Percentiles rank a stretch among this genome's conserved stretches.
Conservation (phyloP, 2,888 invertebrate genomes). For the Neoitamus cyanurus region DNA sequence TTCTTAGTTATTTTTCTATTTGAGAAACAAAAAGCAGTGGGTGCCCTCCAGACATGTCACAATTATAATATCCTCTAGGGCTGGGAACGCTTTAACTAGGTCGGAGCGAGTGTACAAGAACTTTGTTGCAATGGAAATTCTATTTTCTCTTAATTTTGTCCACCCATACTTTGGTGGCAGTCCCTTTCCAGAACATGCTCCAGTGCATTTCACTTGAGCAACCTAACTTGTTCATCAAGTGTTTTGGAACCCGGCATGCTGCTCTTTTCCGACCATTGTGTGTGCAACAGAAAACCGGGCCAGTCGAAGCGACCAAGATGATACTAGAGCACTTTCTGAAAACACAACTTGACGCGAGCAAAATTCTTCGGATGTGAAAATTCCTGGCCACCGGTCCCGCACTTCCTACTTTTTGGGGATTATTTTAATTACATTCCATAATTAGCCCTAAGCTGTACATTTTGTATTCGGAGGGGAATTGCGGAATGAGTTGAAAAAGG, state of each 20-base stretch:
- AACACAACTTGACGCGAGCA: slow-evolving; percentile 25
- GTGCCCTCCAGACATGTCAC: not conserved
- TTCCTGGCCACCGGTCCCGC: not conserved
- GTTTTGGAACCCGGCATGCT: not conserved
- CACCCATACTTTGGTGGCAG: not conserved
- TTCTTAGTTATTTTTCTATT: slow-evolving; percentile 8
- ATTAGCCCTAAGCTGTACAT: slow-evolving; percentile 38
- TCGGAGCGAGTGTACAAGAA: slow-evolving; percentile 6
- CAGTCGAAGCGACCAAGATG: too few relatives aligned
- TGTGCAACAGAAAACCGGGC: not conserved
- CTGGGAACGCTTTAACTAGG: not conserved
- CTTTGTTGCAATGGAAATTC: slow-evolving; percentile 18
- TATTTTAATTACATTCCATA: slow-evolving; percentile 43
- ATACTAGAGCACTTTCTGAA: slow-evolving; percentile 12
- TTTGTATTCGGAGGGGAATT: not conserved
- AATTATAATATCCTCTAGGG: not conserved
- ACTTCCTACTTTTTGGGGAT: not conserved
- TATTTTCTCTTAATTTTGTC: slow-evolving; percentile 28
- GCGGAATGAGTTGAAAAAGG: not conserved
- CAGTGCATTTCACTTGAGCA: slow-evolving; percentile 5
- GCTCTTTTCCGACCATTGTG: not conserved
- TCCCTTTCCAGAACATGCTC: not conserved
- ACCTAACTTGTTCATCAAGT: slow-evolving; percentile 37
- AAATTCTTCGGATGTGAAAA: slow-evolving; percentile 20
- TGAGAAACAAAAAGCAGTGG: not conserved